These are phyloP conservation scores for Xanthorhoe spadicearia DNA, from an alignment of 2,888 invertebrate species.

Conservation along the genomic window DNA sequence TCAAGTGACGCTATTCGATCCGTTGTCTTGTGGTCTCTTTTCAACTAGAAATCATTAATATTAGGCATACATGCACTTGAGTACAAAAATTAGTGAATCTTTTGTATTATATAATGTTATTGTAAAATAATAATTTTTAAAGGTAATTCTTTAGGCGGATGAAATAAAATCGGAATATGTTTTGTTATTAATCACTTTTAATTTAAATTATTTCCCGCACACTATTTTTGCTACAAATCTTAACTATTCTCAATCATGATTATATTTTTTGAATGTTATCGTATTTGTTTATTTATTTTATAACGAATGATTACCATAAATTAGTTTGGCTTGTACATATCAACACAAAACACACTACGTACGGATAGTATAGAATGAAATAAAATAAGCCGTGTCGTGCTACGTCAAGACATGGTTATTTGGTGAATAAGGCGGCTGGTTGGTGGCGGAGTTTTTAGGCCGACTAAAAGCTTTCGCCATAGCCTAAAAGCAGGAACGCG, in stretches of 20 bases:
- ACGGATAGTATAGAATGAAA: too few species aligned
- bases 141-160: conserved; percentile 64
- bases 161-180: conserved; percentile 77
- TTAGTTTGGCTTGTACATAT: too few species aligned
- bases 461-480: background rate
- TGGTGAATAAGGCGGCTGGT: too few species aligned
- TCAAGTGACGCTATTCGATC: conserved; percentile 6
- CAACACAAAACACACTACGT: too few species aligned
- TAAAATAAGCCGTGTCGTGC: too few species aligned
- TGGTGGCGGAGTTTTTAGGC: background rate
- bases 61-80: conserved; percentile 71
- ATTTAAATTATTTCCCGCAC: conserved; percentile 17
- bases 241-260: conserved; percentile 7
- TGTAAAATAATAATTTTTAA: conserved; percentile 55
- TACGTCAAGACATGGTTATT: too few species aligned
- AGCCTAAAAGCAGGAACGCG: too few species aligned
- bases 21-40: conserved; percentile 39
- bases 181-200: conserved; percentile 69
- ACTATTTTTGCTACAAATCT: conserved; percentile 4
- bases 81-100: conserved; percentile 73
- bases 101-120: conserved; percentile 53
- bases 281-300: conserved; percentile 12
- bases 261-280: conserved; percentile 12
- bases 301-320: background rate
- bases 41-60: conserved; percentile 43